Evolutionary conservation across 2,797 vertebrate genomes (phyloP), one percentile per base, ranked within the genome.

Genomic region (Silurus aristotelis): DNA sequence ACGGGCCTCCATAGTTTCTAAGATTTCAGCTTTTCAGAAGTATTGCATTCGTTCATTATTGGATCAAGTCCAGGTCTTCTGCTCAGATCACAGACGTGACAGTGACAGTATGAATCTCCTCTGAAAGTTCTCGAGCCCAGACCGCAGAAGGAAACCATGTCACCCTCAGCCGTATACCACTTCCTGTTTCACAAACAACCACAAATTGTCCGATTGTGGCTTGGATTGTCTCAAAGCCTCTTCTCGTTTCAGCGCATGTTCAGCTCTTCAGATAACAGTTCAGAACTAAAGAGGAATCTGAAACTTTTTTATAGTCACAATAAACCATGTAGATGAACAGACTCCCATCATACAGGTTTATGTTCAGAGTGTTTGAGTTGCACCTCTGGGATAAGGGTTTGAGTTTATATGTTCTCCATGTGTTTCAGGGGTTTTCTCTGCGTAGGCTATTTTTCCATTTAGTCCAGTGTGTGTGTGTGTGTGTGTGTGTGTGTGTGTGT

Each of bases 121-220:
- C 27, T 86, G 22, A 87, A 71, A 67, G 72, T 83, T 60, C 31
- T 75, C 56, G 76, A 85, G 70, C 48, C 25, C 83, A 92, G 88
- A 90, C 91, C 89, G 25, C 91, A 89, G 75, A 89, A 91, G 91
- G 90, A 91, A 92, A 88, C 91, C 87, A 89, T 88, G 63, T 85
- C 82, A 80, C 84, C 88, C 86, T 79, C 72, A 86, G 68, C 61
- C 71, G 68, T 83, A 81, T 46, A 66, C 83, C 87, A 84, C 91
- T 90, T 91, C 91, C 89, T 89, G 81, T 92, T 90, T 89, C 83
- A 75, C 72, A 52, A 52, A 64, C 84, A 43, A 38, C 70, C 87
- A 77, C 75, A 77, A 55, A 31, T 38, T 90, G 81, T 68, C 78
- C 77, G 73, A 25, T 79, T 48, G 67, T 73, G 80, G 55, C 85